Evolutionary conservation across 2,888 invertebrate species (phyloP).

Genomic region (Tuta absoluta): DNA sequence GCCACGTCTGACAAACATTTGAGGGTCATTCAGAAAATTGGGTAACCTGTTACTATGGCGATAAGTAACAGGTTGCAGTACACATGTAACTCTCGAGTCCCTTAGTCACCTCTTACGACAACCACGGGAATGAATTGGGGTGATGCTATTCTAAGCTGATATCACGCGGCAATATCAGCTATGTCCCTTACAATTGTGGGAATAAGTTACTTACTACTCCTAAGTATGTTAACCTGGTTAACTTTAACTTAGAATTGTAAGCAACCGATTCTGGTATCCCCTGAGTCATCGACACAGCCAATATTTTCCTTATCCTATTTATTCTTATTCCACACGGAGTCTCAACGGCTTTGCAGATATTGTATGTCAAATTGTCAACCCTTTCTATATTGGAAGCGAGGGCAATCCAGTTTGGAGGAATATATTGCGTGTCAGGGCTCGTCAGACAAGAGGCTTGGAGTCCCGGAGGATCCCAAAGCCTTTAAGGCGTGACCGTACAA

Average conservation of each 20-base stretch:
- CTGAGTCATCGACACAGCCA: background rate
- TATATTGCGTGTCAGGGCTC: slow-evolving; percentile 22
- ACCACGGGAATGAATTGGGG: too few species aligned
- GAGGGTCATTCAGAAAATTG: too few species aligned
- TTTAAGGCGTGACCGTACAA: slow-evolving; percentile 9
- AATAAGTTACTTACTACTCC: background rate
- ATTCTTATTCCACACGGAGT: background rate
- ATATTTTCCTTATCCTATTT: slow-evolving; percentile 17
- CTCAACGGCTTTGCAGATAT: slow-evolving; percentile 18
- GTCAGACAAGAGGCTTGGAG: slow-evolving; percentile 23
- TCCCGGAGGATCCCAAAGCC: slow-evolving; percentile 27
- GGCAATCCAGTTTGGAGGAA: slow-evolving; percentile 17
- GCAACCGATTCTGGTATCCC: background rate
- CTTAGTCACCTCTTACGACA: too few species aligned
- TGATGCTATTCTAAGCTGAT: too few species aligned
- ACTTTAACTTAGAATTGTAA: background rate
- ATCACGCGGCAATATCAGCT: too few species aligned
- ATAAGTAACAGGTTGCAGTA: too few species aligned
- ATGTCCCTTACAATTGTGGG: background rate
- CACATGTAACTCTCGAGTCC: too few species aligned
- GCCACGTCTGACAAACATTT: too few species aligned
- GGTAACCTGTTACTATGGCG: too few species aligned
- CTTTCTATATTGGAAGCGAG: slow-evolving; percentile 15
- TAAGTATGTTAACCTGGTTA: too few species aligned
- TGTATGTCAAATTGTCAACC: slow-evolving; percentile 24